phyloP scores from a whole-genome alignment of 2,888 invertebrate species.

The Agrochola circellaris region DNA sequence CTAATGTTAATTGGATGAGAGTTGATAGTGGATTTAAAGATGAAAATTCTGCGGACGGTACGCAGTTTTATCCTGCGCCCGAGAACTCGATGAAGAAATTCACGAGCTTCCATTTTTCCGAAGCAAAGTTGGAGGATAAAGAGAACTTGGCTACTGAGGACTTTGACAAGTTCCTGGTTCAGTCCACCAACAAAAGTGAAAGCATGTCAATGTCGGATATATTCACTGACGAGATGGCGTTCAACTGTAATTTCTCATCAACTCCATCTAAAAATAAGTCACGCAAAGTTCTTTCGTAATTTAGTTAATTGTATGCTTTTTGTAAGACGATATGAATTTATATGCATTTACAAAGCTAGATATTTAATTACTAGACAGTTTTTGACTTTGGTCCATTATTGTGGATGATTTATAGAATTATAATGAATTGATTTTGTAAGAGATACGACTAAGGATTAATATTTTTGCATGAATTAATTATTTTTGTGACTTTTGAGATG shows the following conservation, averaged over 20 bases:
- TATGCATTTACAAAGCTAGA: slow-evolving; percentile 79
- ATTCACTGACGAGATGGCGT: slow-evolving; percentile 85
- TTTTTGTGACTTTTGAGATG: slow-evolving; percentile 74
- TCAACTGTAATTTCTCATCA: slow-evolving; percentile 87
- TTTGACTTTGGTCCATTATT: slow-evolving; percentile 81
- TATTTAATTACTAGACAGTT: slow-evolving; percentile 68
- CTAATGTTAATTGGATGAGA: slow-evolving; percentile 87
- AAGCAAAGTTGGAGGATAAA: slow-evolving; percentile 80
- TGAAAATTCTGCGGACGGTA: slow-evolving; percentile 84
- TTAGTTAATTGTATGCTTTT: slow-evolving; percentile 52
- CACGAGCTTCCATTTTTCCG: slow-evolving; percentile 76
- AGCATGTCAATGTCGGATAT: slow-evolving; percentile 87
- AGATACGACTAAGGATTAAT: slow-evolving; percentile 66
- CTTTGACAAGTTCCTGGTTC: slow-evolving; percentile 78
- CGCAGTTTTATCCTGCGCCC: slow-evolving; percentile 79
- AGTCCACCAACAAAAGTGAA: slow-evolving; percentile 78
- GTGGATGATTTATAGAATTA: slow-evolving; percentile 78
- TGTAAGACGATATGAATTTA: slow-evolving; percentile 76
- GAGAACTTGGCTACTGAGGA: slow-evolving; percentile 80
- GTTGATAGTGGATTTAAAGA: slow-evolving; percentile 89
- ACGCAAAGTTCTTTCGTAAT: slow-evolving; percentile 78
- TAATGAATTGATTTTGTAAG: slow-evolving; percentile 70
- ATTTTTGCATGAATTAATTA: slow-evolving; percentile 80
- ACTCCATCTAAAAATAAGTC: slow-evolving; percentile 88
- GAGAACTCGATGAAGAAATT: slow-evolving; percentile 75